Base-by-base conservation (phyloP, 2,888 invertebrate species). In the Apodemia mormo region DNA sequence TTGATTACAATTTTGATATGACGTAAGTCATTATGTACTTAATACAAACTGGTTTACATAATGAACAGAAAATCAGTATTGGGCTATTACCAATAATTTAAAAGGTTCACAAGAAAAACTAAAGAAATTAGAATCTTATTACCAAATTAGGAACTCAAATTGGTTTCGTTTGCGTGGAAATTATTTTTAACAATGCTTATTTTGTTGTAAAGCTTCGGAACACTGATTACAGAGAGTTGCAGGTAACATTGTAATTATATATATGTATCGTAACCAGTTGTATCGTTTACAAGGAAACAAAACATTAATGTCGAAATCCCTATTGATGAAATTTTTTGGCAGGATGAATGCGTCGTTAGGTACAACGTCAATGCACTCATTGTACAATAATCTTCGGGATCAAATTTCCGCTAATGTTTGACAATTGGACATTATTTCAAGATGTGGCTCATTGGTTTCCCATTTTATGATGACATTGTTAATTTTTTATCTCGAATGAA, bases 121-220 rank as follows among this genome's bases (percentile, higher is more conserved):
- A 61, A 61, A 58, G 68, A 80, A 81, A 80, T 82, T 79, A 80
- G 74, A 69, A 71, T 58, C 72, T 71, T 79, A 80, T 82, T 80
- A 82, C 80, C 74, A 78, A 81, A 83, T 83, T 81, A 80, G 75
- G 74, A 70, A 56, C 74, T 74, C 71, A 74, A 76, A 76, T 76
- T 75, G 73, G 33, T 61, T 61, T 61, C 61, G 33, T 61, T 61
- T 61, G 33, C 61, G 30, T 61, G 61, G 30, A 14, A 33, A 61
- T 61, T 61, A 61, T 61, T 77, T 77, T 71, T 76, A 71, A 75
- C 76, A 74, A 73, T 74, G 71, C 68, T 74, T 76, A 77, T 77
- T 77, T 80, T 75, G 72, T 78, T 75, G 72, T 72, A 71, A 71
- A 70, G 69, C 56, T 29, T 68, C 67, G 65, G 66, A 66, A 58